Evolutionary conservation across 2,797 vertebrate species (phyloP), one percentile per base, ranked within the genome.

Genomic region (Serranus cabrilla): DNA sequence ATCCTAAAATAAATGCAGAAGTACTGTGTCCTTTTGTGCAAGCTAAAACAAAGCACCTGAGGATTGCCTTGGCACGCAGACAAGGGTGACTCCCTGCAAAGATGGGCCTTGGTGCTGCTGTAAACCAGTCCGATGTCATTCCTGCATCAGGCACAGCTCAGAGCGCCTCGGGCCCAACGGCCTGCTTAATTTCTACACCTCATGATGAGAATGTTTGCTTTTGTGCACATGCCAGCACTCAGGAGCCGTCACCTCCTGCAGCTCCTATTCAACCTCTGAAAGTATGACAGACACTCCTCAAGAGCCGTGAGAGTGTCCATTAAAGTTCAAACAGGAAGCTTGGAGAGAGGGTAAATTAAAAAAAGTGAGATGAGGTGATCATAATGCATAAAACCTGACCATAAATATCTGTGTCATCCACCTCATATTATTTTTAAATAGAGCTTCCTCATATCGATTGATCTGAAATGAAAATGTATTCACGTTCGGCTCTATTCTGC

Each of bases 81-180:
- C 23, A 34, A 23, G 74, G 87, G 86, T 85, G 87, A 87, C 90
- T 90, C 91, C 87, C 90, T 84, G 68, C 45, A 11, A 65, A 56
- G 63, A 77, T 75, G 80, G 71, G 86, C 76, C 69, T 47, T 27
- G 72, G 51, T 89, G 87, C 68, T 75, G 74, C 85, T 89, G 54
- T 69, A 93, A 95, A 95, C 95, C 95, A 87, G 95, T 95, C 87
- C 0, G 91, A 72, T 94, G 89, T 95, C 94, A 96, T 96, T 96
- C 95, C 92, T 94, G 86, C 86, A 86, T 70, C 82, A 91, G 89
- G 93, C 90, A 92, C 82, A 93, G 86, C 89, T 64, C 89, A 54
- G 56, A 87, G 64, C 14, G 92, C 94, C 94, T 54, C n/a, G 18
- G 91, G 94, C 89, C 84, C 91, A 96, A 96, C 94, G 83, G 93